Percentiles rank a stretch among this genome's conserved stretches.
Conservation (phyloP, 2,888 invertebrate species). For the Acleris cristana region DNA sequence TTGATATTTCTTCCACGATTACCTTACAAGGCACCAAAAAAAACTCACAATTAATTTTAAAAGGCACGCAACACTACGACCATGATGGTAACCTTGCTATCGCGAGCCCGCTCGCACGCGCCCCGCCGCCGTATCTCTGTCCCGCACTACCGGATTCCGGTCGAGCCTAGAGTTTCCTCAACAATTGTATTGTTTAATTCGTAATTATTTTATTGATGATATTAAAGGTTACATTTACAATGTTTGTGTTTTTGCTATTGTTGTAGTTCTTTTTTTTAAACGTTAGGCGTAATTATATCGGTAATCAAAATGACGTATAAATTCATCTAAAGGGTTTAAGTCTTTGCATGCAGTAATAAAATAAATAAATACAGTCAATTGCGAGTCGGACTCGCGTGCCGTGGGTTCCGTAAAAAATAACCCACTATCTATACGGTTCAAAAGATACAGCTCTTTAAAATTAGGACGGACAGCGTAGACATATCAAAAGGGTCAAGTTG, state of each 20-base stretch:
- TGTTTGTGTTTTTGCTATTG: not conserved
- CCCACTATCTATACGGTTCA: no score
- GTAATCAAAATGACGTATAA: no score
- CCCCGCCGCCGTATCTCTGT: slow-evolving; percentile 43
- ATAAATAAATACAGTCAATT: no score
- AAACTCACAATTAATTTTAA: slow-evolving; percentile 43
- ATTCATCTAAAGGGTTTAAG: no score
- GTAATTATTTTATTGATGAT: slow-evolving; percentile 11
- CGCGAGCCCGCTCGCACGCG: slow-evolving; percentile 58
- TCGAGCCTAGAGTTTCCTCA: slow-evolving; percentile 46
- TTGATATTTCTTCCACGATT: not conserved
- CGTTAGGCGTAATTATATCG: no score
- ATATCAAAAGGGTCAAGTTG: no score
- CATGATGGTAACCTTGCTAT: slow-evolving; percentile 76
- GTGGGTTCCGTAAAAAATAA: no score
- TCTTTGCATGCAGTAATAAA: no score
- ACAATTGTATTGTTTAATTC: slow-evolving; percentile 26
- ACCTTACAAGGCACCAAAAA: slow-evolving; percentile 34
- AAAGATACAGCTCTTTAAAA: no score
- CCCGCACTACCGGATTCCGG: slow-evolving; percentile 78
- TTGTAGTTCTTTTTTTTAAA: no score
- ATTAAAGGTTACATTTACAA: not conserved
- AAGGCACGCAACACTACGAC: slow-evolving; percentile 59
- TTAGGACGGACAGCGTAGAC: no score
- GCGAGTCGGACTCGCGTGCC: no score